Base-by-base conservation (phyloP, 2,797 vertebrate genomes). In the Oreochromis mossambicus region DNA sequence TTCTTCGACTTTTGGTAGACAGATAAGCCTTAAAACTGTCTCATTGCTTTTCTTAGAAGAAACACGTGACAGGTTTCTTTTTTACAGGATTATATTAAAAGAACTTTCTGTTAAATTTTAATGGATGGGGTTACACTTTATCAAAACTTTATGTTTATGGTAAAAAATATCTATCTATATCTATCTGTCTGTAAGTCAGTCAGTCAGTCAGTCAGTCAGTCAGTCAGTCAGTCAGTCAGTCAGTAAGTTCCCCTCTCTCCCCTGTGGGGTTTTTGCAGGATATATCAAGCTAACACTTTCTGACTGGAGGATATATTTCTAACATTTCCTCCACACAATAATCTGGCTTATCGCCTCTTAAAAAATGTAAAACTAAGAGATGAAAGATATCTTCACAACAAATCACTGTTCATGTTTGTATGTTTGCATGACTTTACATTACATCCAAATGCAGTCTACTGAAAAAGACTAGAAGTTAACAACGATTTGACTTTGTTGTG, bases 371-470 rank as follows among this genome's bases (percentile, higher is more conserved):
- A 10, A 51, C 8, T 51, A 51, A 51, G 48, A 51, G 17, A 51
- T 51, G 50, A 51, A 51, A 51, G 5, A 10, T 51, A 51, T n/a
- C 3, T 0, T 51, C 19, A n/a, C 50, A 51, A 51, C 50, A 51
- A 51, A n/a, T 51, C 8, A 51, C 8, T 51, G 50, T 51, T 51
- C 50, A 51, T n/a, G 19, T 51, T 51, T 51, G 0, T 5, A 51
- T n/a, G 19, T 51, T 51, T 51, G 0, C 3, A 51, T 0, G 3
- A n/a, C 50, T 51, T 51, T 51, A n/a, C 19, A n/a, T 51, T n/a
- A n/a, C 0, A 51, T 51, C 9, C 0, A 51, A 51, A 51, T 51
- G 0, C 50, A 51, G 50, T 51, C 50, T 51, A 5, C 2, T 51
- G 19, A 51, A 51, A 51, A n/a, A n/a, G 50, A 10, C 50, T n/a